Evolutionary conservation across 2,113 vertebrate genomes (phyloP), one percentile per base, ranked within the genome.

Genomic region (Epinephelus lanceolatus): DNA sequence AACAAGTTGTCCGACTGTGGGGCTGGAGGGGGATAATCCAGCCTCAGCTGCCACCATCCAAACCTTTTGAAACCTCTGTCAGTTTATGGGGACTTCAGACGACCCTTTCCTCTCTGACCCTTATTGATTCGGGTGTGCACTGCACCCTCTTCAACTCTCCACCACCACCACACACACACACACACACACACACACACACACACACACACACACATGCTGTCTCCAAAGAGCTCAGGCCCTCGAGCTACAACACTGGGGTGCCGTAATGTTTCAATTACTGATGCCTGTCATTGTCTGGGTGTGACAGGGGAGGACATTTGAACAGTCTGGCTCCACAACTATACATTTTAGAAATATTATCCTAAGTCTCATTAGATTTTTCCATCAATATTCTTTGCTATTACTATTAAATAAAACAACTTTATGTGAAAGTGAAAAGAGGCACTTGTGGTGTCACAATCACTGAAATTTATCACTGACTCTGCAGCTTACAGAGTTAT

Each of bases 241-340:
- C 62, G 0, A 85, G 89, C 87, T 76, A 63, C 82, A 63, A 25
- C 85, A 30, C 83, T 4, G 60, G 77, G 85, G 84, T 69, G 87
- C 88, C 66, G 6, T 81, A 76, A 89, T 76, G 88, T 89, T 92
- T 89, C 88, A 82, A 86, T 92, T 71, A 87, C 88, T 84, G 86
- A 78, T 76, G 73, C 25, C 51, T 68, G 56, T 78, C 82, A 80
- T 84, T 81, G 81, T 91, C 70, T 27, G 25, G 75, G 59, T 13
- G 18, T 68, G 71, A 75, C 83, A 62, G 80, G 33, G 68, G 81
- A 63, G 6, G 70, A 72, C 75, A 69, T 85, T 68, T 52, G 61
- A 80, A 49, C 71, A 27, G 56, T 49, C 60, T 40, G 76, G 53
- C 47, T 63, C 53, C 62, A 55, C 33, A 30, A 17, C 21, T 27